phyloP scores from a whole-genome alignment of 2,888 invertebrate genomes.

The Drepanosiphum platanoidis region DNA sequence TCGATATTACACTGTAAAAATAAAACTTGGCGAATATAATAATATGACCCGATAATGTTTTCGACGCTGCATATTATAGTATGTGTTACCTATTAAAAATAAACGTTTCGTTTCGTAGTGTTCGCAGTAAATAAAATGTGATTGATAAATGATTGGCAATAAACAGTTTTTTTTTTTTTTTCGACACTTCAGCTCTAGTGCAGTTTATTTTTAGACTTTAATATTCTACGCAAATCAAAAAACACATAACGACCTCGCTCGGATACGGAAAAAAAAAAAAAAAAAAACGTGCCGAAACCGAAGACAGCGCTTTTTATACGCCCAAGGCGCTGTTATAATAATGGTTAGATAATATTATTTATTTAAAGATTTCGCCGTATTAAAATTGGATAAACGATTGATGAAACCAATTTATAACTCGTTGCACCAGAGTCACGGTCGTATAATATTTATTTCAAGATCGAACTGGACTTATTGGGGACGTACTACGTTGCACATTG shows the following conservation, averaged over 20 bases:
- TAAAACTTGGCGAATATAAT: not conserved
- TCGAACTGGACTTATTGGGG: not conserved
- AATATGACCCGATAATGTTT: not conserved
- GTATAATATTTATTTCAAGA: not conserved
- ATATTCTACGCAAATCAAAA: not conserved
- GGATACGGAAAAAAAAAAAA: too few relatives aligned
- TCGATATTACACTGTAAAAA: not conserved
- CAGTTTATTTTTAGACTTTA: not conserved
- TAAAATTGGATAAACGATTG: not conserved
- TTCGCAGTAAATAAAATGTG: not conserved
- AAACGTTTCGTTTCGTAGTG: not conserved
- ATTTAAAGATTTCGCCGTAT: not conserved
- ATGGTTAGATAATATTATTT: not conserved
- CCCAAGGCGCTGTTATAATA: slow-evolving; percentile 4
- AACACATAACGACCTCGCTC: not conserved
- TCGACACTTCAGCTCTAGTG: not conserved
- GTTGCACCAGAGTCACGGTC: not conserved
- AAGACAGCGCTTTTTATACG: not conserved
- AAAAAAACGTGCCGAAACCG: slow-evolving; percentile 15
- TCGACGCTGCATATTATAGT: not conserved
- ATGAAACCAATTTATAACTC: not conserved
- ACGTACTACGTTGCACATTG: too few relatives aligned
- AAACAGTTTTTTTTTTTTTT: not conserved
- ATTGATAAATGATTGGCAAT: not conserved
- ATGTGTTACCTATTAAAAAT: not conserved